These are phyloP conservation scores for Malurus alboscapulatus DNA, from an alignment of 2,113 vertebrate genomes.

Conservation along the genomic window DNA sequence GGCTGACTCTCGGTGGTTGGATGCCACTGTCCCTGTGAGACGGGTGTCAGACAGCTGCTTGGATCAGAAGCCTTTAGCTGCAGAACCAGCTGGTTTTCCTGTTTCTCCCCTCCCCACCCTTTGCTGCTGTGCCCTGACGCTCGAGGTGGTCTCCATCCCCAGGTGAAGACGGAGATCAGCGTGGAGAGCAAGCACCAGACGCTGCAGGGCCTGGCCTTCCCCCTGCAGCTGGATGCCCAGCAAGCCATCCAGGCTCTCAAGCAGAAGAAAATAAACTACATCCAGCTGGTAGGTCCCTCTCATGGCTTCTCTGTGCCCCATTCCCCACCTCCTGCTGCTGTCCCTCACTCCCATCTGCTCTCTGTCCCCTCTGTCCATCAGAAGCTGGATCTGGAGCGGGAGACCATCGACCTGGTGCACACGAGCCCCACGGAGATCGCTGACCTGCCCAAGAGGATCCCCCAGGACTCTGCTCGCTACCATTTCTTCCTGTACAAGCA, in stretches of 20 bases:
- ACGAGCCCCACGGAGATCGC: constrained; percentile 86
- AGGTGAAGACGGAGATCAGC: constrained; percentile 94
- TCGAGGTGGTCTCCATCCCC: neutral
- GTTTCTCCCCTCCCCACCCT: neutral
- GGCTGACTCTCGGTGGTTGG: neutral
- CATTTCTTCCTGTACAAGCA: constrained; percentile 97
- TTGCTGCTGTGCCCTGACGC: neutral
- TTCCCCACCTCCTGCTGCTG: neutral
- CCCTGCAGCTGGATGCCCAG: constrained; percentile 89
- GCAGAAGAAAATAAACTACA: constrained; percentile 91
- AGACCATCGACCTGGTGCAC: constrained; percentile 93
- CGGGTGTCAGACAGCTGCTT: neutral
- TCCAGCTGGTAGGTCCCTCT: constrained; percentile 86
- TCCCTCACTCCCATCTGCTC: neutral
- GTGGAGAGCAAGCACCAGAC: constrained; percentile 93
- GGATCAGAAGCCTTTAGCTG: neutral
- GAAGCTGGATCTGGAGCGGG: constrained; percentile 91
- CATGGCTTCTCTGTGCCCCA: rapidly evolving
- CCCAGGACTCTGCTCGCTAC: constrained; percentile 90
- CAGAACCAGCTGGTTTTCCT: neutral
- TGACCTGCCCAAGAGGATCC: constrained; percentile 89
- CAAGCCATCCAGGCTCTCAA: constrained; percentile 88
- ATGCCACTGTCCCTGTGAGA: neutral
- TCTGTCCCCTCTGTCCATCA: constrained; percentile 42
- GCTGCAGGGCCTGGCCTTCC: constrained; percentile 92